phyloP scores from a whole-genome alignment of 2,797 vertebrate genomes.

The Schizopygopsis malacanthus region DNA sequence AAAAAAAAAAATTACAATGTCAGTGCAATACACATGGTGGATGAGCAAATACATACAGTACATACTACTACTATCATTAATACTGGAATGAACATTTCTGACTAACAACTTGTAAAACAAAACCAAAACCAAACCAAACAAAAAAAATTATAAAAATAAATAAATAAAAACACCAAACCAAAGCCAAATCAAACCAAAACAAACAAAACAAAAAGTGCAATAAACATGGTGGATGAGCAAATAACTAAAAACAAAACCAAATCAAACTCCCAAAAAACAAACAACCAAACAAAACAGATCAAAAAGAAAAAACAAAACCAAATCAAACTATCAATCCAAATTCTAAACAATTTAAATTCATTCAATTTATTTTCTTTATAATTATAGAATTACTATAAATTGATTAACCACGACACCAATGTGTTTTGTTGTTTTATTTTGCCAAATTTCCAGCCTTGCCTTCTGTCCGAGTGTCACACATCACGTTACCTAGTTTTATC shows the following conservation, averaged over 20 bases:
- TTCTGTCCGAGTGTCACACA: neutral
- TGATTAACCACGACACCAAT: neutral
- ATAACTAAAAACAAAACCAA: neutral
- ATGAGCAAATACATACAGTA: neutral
- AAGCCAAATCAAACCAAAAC: neutral
- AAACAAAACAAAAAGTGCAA: neutral
- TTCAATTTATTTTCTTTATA: neutral
- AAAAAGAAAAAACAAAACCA: neutral
- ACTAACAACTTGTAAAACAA: neutral
- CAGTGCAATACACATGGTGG: too few species aligned
- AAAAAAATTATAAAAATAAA: neutral
- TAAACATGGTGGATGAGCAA: too few species aligned
- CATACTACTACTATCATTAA: neutral
- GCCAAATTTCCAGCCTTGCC: neutral
- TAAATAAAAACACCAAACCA: neutral
- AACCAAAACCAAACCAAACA: neutral
- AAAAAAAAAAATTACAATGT: neutral
- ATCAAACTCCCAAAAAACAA: neutral
- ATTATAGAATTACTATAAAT: neutral
- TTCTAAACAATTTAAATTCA: neutral
- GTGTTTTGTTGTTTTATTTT: neutral
- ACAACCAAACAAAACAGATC: neutral
- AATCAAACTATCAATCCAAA: neutral
- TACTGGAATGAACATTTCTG: neutral
- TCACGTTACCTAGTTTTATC: neutral